Conservation (phyloP, 2,113 vertebrate species). For the Cichladusa arquata region DNA sequence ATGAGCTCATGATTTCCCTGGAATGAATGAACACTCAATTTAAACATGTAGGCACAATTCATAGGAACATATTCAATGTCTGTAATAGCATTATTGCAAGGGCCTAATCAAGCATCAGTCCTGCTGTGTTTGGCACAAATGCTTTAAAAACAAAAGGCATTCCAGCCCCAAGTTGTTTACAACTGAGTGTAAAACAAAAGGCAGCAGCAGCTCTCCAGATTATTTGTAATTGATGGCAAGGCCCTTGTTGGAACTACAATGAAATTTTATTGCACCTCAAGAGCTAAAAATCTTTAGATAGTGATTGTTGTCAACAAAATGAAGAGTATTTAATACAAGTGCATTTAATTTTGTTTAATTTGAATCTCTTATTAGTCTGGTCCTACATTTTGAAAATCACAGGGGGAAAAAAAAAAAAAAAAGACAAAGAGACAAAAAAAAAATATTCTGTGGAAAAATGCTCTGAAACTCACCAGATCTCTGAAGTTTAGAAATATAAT, state of each 20-base stretch:
- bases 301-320: not conserved
- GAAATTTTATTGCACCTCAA: not conserved
- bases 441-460: not conserved
- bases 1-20: not conserved
- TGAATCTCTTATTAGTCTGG: not conserved
- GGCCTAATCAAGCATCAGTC: not conserved
- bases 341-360: not conserved
- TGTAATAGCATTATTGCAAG: not conserved
- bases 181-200: not conserved
- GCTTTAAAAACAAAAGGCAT: not conserved
- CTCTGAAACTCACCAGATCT: not conserved
- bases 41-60: not conserved
- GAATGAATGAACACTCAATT: not conserved
- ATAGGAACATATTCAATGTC: not conserved
- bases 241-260: not conserved
- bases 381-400: not conserved
- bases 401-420: not conserved
- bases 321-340: not conserved
- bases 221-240: not conserved
- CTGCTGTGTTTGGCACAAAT: not conserved
- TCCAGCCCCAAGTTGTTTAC: not conserved
- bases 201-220: not conserved
- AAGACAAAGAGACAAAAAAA: not conserved
- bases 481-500: not conserved
- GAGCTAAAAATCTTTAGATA: not conserved